A percentile compares a stretch with the other conserved stretches of the same genome.
Conservation (phyloP, 2,113 vertebrate genomes). For the Peromyscus maniculatus region DNA sequence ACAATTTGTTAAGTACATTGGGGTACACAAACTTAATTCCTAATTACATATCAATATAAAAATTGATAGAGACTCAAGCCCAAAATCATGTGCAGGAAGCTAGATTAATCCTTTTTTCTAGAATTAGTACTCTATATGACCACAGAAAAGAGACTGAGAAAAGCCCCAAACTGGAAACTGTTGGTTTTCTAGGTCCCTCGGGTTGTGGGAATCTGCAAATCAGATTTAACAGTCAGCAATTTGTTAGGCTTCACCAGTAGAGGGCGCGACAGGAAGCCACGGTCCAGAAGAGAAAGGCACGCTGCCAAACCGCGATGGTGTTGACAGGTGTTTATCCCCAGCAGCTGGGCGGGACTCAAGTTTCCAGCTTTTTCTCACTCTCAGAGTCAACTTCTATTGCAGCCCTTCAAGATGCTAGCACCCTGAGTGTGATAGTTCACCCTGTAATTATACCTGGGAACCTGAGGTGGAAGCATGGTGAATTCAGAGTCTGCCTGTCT, state of each 20-base stretch:
- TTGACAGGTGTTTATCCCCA: background rate
- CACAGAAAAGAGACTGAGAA: background rate
- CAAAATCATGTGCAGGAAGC: no score
- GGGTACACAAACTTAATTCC: no score
- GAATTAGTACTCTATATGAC: no score
- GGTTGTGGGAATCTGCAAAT: background rate
- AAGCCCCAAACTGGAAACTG: background rate
- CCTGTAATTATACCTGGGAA: background rate
- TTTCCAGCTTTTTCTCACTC: background rate
- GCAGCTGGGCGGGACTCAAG: background rate
- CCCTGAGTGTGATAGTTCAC: background rate
- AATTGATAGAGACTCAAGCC: no score
- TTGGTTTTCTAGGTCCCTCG: background rate
- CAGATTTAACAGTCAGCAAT: background rate
- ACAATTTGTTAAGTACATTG: no score
- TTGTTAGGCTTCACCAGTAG: background rate
- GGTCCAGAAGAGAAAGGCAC: background rate
- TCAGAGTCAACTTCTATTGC: background rate
- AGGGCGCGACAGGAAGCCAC: background rate
- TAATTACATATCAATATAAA: no score
- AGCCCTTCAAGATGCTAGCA: background rate
- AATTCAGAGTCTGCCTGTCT: no score
- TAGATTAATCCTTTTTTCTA: no score
- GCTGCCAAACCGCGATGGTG: accelerated
- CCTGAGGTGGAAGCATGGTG: background rate